Base-by-base conservation (phyloP, 2,888 invertebrate genomes). In the Pristionchus japonicus region DNA sequence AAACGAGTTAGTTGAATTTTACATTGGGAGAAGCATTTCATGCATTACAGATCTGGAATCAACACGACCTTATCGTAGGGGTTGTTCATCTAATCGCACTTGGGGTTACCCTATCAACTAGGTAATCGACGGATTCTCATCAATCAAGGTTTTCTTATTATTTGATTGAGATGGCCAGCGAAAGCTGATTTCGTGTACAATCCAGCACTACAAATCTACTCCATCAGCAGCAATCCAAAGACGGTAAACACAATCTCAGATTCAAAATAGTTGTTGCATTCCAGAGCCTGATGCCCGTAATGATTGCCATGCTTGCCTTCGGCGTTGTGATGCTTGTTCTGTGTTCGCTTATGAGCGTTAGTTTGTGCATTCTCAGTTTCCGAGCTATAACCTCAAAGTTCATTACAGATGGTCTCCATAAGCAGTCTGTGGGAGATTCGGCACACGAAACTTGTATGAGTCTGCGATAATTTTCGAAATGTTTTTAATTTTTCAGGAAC, bases 151-250 rank as follows among this genome's bases (percentile, higher is more conserved):
- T 11, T 61, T 61, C n/a, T 70, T 13, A 17, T 34, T 34, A 37
- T 1, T 34, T 70, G 61, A 20, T 40, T 43, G 15, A 80, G 80
- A 49, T 80, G 80, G 80, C 80, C 80, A 1, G 80, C 49, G 1
- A 49, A 43, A 17, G 80, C 80, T 1, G 80, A 80, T 17, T 80
- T 80, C 31, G 43, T 80, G 13, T 80, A 15, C 80, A 80, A 80
- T 17, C 27, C 27, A 0, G 47, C 43, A 1, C n/a, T 20, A 9
- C 27, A 47, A 37, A 17, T 27, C n/a, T 80, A 80, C 23, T 47
- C 47, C 27, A 11, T 43, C 31, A 17, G 9, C 7, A 31, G 47
- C 27, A 80, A 49, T 49, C 47, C 80, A 1, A 49, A 49, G 11
- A 80, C 49, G 0, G 80, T 80, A n/a, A 27, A 27, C 34, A 70